These are phyloP conservation scores for Rhagoletis zephyria DNA, from an alignment of 1,140 invertebrate species.

Conservation along the genomic window DNA sequence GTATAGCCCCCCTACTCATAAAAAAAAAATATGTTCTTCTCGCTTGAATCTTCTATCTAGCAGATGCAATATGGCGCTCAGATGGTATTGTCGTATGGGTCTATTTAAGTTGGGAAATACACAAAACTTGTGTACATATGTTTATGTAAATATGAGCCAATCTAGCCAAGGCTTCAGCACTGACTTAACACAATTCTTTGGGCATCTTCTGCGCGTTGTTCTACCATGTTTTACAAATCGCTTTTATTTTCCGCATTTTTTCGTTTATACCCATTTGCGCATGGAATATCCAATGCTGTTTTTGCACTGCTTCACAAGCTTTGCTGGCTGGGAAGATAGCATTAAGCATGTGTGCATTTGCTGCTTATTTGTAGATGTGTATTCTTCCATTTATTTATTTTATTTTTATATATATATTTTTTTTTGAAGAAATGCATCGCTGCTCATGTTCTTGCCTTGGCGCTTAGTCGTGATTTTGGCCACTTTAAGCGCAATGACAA, in stretches of 20 bases:
- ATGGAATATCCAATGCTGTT: background rate
- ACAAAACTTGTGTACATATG: background rate
- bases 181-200: slow-evolving; percentile 38
- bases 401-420: background rate
- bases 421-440: background rate
- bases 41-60: too few species aligned
- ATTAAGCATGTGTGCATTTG: background rate
- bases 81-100: background rate
- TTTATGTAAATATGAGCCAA: background rate
- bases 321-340: background rate
- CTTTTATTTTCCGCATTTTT: slow-evolving; percentile 40
- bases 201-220: slow-evolving; percentile 44
- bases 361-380: too few species aligned
- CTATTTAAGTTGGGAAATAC: background rate
- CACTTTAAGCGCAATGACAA: slow-evolving; percentile 51
- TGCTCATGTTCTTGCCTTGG: slow-evolving; percentile 10
- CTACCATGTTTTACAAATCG: slow-evolving; percentile 48
- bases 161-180: background rate
- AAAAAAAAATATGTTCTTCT: too few species aligned
- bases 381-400: background rate
- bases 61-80: too few species aligned
- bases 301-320: background rate
- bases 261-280: slow-evolving; percentile 3
- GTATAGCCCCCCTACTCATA: too few species aligned
- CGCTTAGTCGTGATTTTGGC: slow-evolving; percentile 46